phyloP scores from a whole-genome alignment of 2,113 vertebrate genomes.

The Scatophagus argus region DNA sequence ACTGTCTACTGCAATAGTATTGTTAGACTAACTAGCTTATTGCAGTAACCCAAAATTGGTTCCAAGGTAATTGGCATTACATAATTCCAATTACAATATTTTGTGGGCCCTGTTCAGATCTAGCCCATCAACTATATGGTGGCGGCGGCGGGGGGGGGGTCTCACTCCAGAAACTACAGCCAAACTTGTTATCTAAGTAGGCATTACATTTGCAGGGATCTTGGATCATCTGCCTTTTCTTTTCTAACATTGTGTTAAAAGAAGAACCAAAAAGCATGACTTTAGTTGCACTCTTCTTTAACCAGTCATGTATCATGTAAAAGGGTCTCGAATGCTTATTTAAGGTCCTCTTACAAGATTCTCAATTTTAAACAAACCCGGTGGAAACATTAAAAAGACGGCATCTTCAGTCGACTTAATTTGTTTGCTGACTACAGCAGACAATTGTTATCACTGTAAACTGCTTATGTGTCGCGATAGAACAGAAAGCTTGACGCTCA shows the following conservation, averaged over 20 bases:
- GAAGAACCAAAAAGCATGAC: background rate
- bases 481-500: background rate
- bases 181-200: background rate
- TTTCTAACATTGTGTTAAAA: background rate
- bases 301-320: too few relatives aligned
- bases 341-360: background rate
- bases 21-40: background rate
- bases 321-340: background rate
- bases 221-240: background rate
- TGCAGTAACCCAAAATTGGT: background rate
- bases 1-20: background rate
- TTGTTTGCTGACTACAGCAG: background rate
- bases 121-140: background rate
- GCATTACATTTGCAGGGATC: background rate
- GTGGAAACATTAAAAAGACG: background rate
- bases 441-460: background rate
- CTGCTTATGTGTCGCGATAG: too few relatives aligned
- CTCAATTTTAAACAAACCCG: background rate
- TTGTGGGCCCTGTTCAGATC: background rate
- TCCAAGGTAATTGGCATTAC: background rate
- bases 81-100: background rate
- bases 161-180: background rate
- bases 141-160: too few relatives aligned
- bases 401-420: background rate
- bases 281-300: background rate